Percentiles rank a stretch among this genome's conserved stretches.
Evolutionary conservation across 2,797 vertebrate genomes (phyloP).

Genomic region (Lerista edwardsae): DNA sequence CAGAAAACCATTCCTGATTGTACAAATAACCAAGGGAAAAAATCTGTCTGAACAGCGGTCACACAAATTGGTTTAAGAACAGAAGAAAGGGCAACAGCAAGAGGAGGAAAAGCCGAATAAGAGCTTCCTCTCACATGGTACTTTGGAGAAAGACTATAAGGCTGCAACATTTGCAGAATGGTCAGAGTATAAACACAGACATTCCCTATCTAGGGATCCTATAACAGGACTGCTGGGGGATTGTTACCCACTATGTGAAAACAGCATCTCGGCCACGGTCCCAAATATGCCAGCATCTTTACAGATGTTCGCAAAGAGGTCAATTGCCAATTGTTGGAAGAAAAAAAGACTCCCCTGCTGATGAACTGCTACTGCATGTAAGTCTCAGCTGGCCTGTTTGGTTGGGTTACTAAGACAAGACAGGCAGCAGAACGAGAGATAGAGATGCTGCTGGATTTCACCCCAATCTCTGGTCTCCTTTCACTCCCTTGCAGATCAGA

Average conservation of each 20-base stretch:
- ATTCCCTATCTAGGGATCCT: neutral
- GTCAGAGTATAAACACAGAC: neutral
- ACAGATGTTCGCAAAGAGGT: too few relatives aligned
- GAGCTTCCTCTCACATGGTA: neutral
- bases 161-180: neutral
- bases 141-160: conserved; percentile 18
- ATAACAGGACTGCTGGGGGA: neutral
- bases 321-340: too few relatives aligned
- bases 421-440: too few relatives aligned
- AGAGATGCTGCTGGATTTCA: too few relatives aligned
- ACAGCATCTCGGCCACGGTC: too few relatives aligned
- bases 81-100: conserved; percentile 32
- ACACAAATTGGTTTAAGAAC: conserved; percentile 40
- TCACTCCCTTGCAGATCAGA: too few relatives aligned
- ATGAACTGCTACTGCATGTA: too few relatives aligned
- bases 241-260: neutral
- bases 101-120: conserved; percentile 13
- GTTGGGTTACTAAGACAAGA: too few relatives aligned
- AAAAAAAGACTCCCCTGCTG: too few relatives aligned
- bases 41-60: neutral
- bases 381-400: too few relatives aligned
- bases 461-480: too few relatives aligned
- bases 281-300: too few relatives aligned
- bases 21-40: conserved; percentile 38
- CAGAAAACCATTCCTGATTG: conserved; percentile 38